These are phyloP conservation scores for Brienomyrus brachyistius DNA, from an alignment of 2,113 vertebrate genomes.

Conservation along the genomic window DNA sequence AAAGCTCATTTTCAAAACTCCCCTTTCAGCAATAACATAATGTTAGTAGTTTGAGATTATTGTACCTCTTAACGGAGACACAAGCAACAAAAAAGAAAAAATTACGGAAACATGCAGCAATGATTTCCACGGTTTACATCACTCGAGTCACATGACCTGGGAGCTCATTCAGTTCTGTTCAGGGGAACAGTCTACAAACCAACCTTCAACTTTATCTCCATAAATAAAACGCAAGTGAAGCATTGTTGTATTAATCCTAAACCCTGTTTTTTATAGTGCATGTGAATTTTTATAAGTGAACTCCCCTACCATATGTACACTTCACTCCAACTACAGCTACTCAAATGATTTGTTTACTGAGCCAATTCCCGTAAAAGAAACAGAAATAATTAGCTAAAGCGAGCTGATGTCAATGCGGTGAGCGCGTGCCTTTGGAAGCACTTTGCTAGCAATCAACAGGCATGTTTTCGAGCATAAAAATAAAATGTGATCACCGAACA, in stretches of 20 bases:
- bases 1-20: not conserved
- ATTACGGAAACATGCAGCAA: not conserved
- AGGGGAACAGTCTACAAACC: not conserved
- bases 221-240: not conserved
- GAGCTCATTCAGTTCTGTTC: not conserved
- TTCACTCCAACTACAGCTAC: not conserved
- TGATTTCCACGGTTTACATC: not conserved
- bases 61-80: not conserved
- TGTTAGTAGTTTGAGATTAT: not conserved
- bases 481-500: not conserved
- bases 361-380: not conserved
- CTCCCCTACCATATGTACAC: not conserved
- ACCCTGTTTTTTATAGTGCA: not conserved
- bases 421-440: not conserved
- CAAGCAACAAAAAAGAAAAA: not conserved
- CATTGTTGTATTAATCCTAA: not conserved
- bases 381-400: not conserved
- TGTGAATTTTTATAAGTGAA: not conserved
- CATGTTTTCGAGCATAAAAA: not conserved
- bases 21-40: not conserved
- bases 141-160: not conserved
- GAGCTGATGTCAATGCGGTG: not conserved
- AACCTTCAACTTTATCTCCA: not conserved
- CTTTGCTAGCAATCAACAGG: not conserved
- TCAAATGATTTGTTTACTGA: not conserved